Evolutionary conservation across 1,140 invertebrate genomes (phyloP).

Genomic region (Drosophila melanica): DNA sequence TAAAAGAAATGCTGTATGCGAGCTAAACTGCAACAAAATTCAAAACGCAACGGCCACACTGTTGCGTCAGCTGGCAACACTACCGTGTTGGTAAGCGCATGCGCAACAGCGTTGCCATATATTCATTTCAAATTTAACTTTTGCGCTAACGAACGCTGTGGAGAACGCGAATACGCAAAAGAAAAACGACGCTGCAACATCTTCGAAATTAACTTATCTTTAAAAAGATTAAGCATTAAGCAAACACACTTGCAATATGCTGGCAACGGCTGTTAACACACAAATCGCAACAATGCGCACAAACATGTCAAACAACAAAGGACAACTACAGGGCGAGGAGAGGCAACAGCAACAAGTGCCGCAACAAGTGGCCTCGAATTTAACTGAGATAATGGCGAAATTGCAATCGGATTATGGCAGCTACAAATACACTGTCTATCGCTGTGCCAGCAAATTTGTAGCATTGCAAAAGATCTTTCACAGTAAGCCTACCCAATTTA

Average conservation of each 20-base stretch:
- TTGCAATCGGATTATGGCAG: slow-evolving; percentile 62
- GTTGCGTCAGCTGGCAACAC: slow-evolving; percentile 30
- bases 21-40: background rate
- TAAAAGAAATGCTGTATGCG: background rate
- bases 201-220: background rate
- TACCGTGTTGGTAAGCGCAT: slow-evolving; percentile 23
- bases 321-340: slow-evolving; percentile 33
- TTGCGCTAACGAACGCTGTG: slow-evolving; percentile 70
- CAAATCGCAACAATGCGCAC: slow-evolving; percentile 54
- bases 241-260: slow-evolving; percentile 1
- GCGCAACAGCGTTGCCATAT: slow-evolving; percentile 49
- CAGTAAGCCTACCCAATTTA: slow-evolving; percentile 55
- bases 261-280: slow-evolving; percentile 2
- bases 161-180: slow-evolving; percentile 39
- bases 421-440: slow-evolving; percentile 81
- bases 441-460: slow-evolving; percentile 76
- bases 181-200: slow-evolving; percentile 42
- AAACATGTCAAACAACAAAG: slow-evolving; percentile 51
- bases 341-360: slow-evolving; percentile 46
- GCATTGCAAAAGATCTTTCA: slow-evolving; percentile 74
- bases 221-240: background rate
- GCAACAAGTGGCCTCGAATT: slow-evolving; percentile 47
- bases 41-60: slow-evolving; percentile 7
- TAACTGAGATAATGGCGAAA: slow-evolving; percentile 62
- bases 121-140: slow-evolving; percentile 63